These are phyloP conservation scores for Morpho achilles DNA, from an alignment of 2,888 invertebrate species.

Conservation along the genomic window DNA sequence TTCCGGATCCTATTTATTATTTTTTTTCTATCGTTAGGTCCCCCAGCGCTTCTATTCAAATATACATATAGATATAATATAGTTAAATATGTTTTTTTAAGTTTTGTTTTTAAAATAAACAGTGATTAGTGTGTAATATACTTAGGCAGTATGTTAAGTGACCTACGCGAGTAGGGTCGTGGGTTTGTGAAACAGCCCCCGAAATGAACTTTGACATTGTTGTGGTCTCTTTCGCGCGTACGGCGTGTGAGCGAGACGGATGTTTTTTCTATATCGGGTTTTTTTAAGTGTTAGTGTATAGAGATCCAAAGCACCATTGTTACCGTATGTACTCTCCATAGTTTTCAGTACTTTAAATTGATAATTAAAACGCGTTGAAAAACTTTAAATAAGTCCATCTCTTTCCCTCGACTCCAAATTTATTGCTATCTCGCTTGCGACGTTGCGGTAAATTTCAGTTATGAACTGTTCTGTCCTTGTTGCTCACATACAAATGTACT, in stretches of 20 bases:
- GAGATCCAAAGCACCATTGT: conserved; percentile 8
- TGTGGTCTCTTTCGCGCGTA: conserved; percentile 14
- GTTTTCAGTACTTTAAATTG: neutral
- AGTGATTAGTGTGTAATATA: conserved; percentile 42
- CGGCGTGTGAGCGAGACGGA: conserved; percentile 14
- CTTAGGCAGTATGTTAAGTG: conserved; percentile 43
- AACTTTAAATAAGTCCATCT: neutral
- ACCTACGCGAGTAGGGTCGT: conserved; percentile 50
- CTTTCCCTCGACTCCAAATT: neutral
- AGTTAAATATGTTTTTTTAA: conserved; percentile 54
- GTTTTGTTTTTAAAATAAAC: conserved; percentile 45
- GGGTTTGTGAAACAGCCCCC: conserved; percentile 26
- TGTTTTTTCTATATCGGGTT: conserved; percentile 18
- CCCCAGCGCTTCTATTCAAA: conserved; percentile 67
- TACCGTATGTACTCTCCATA: conserved; percentile 3
- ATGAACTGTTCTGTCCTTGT: too few species aligned
- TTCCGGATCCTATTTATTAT: conserved; percentile 69
- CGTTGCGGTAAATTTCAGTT: too few species aligned
- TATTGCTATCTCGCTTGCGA: too few species aligned
- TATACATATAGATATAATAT: conserved; percentile 67
- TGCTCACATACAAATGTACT: too few species aligned
- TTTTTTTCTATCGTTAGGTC: conserved; percentile 68
- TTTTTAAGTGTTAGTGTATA: conserved; percentile 15
- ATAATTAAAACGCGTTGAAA: too few species aligned
- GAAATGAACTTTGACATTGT: conserved; percentile 10